Evolutionary conservation across 2,797 vertebrate species (phyloP).

Genomic region (Astyanax mexicanus): DNA sequence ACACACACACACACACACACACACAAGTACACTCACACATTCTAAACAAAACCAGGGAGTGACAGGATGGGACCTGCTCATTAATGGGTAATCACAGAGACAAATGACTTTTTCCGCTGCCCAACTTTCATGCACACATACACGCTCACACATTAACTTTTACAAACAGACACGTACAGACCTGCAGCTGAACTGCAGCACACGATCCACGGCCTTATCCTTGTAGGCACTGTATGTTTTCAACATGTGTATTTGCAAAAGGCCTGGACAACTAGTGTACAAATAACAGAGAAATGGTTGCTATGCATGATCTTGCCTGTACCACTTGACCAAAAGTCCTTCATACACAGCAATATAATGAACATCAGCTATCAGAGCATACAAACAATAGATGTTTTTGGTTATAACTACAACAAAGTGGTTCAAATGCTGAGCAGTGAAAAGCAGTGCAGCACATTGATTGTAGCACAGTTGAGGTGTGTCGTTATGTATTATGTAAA

Average conservation of each 20-base stretch:
- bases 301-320: not conserved
- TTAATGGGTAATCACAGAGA: conserved; percentile 63
- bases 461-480: too few species aligned
- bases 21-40: conserved; percentile 47
- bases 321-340: too few species aligned
- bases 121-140: conserved; percentile 46
- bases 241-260: conserved; percentile 31
- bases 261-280: not conserved
- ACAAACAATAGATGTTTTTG: too few species aligned
- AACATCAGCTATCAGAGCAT: too few species aligned
- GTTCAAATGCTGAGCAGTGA: too few species aligned
- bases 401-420: too few species aligned
- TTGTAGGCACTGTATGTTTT: conserved; percentile 17
- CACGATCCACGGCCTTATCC: conserved; percentile 5
- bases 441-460: too few species aligned
- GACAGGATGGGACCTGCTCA: conserved; percentile 56
- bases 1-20: conserved; percentile 42
- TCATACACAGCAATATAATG: too few species aligned
- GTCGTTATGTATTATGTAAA: too few species aligned
- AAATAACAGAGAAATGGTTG: not conserved
- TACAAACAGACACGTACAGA: conserved; percentile 47
- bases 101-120: conserved; percentile 57
- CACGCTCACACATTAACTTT: conserved; percentile 34
- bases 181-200: conserved; percentile 46
- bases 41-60: conserved; percentile 55